A percentile compares a stretch with the other conserved stretches of the same genome.
These are phyloP conservation scores for Cerastis leucographa DNA, from an alignment of 2,888 invertebrate genomes.

Conservation along the genomic window DNA sequence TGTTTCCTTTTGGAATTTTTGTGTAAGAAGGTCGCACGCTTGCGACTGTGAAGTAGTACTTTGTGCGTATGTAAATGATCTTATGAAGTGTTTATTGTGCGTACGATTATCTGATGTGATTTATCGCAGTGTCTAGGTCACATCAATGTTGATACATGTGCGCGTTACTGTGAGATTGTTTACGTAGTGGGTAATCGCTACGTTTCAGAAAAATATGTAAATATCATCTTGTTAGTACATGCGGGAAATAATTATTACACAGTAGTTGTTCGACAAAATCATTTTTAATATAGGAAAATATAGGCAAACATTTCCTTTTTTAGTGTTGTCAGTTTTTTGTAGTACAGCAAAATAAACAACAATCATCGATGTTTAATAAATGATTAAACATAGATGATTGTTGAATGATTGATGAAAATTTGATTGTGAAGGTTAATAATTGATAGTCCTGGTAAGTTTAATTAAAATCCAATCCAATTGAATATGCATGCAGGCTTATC, in stretches of 20 bases:
- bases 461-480: conserved; percentile 1
- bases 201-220: not conserved
- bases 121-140: conserved; percentile 35
- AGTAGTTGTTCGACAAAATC: not conserved
- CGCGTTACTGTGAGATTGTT: conserved; percentile 5
- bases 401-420: conserved; percentile 8
- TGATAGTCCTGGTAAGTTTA: not conserved
- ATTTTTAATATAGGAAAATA: not conserved
- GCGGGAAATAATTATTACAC: not conserved
- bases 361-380: no score
- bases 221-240: not conserved
- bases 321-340: not conserved
- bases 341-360: no score
- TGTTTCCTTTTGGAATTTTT: conserved; percentile 30
- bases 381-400: not conserved
- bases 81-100: not conserved
- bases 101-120: conserved; percentile 21
- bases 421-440: conserved; percentile 17
- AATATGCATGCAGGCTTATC: not conserved
- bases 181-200: not conserved
- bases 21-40: conserved; percentile 15
- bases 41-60: not conserved
- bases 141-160: conserved; percentile 28
- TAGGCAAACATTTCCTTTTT: not conserved
- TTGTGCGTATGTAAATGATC: conserved; percentile 12